A percentile compares a stretch with the other conserved stretches of the same genome.
Evolutionary conservation across 2,888 invertebrate species (phyloP).

Genomic region (Caenorhabditis sp.): DNA sequence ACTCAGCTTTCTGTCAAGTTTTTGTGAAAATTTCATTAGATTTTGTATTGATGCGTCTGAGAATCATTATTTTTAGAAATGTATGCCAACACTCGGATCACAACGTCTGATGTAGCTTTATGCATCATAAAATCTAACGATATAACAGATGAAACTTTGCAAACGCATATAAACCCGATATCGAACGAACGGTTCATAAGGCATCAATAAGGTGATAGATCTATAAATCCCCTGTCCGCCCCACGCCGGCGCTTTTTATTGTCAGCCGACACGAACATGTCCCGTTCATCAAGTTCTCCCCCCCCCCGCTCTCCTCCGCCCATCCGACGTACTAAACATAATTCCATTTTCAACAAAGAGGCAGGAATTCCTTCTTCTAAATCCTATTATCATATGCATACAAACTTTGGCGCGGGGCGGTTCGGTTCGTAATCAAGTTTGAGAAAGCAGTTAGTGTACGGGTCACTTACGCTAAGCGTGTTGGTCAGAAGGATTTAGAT

Average conservation of each 20-base stretch:
- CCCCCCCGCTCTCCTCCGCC: conserved; percentile 3
- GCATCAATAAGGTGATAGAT: conserved; percentile 46
- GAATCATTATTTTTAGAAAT: too few species aligned
- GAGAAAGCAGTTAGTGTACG: conserved; percentile 51
- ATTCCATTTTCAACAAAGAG: conserved; percentile 50
- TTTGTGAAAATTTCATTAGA: too few species aligned
- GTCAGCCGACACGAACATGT: conserved; percentile 12
- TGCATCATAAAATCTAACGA: conserved; percentile 38
- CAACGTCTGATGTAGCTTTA: conserved; percentile 23
- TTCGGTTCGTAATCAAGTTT: conserved; percentile 56
- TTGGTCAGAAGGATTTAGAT: conserved; percentile 67
- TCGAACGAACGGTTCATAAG: conserved; percentile 50
- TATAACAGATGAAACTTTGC: not conserved
- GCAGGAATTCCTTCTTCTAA: conserved; percentile 43
- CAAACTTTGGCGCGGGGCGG: conserved; percentile 31
- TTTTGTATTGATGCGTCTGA: too few species aligned
- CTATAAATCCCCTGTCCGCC: conserved; percentile 38
- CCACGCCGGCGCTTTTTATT: conserved; percentile 36
- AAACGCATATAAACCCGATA: conserved; percentile 27
- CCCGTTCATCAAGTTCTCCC: conserved; percentile 51
- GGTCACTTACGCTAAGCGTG: conserved; percentile 71
- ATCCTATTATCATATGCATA: conserved; percentile 64
- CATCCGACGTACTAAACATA: conserved; percentile 45
- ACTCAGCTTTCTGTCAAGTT: too few species aligned
- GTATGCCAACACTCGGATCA: too few species aligned